Evolutionary conservation across 2,113 vertebrate genomes (phyloP).

Genomic region (Engraulis encrasicolus): DNA sequence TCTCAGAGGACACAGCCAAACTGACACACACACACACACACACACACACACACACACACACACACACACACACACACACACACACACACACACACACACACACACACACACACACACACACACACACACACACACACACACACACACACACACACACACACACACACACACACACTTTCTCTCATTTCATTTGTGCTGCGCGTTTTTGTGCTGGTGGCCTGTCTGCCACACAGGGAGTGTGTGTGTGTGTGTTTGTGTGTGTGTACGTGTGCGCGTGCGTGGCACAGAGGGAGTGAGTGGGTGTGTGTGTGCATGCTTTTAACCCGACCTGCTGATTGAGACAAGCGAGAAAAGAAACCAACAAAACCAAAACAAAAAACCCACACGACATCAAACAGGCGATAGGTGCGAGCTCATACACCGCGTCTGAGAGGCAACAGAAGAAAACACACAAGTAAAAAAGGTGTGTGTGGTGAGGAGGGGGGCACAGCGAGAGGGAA

Average conservation of each 20-base stretch:
- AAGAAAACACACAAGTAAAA: conserved; percentile 52
- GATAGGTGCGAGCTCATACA: conserved; percentile 60
- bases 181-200: conserved; percentile 71
- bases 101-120: too few species aligned
- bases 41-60: too few species aligned
- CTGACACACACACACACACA: too few species aligned
- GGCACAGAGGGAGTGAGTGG: conserved; percentile 72
- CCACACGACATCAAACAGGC: conserved; percentile 72
- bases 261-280: conserved; percentile 45
- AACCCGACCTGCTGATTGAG: conserved; percentile 45
- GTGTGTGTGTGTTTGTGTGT: conserved; percentile 57
- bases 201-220: conserved; percentile 64
- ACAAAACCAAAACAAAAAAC: conserved; percentile 43
- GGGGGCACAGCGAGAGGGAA: not conserved
- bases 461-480: conserved; percentile 69
- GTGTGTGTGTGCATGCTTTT: conserved; percentile 61
- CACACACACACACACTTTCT: conserved; percentile 68
- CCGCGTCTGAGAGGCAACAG: conserved; percentile 67
- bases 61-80: too few species aligned
- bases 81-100: too few species aligned
- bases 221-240: conserved; percentile 72
- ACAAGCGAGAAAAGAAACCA: conserved; percentile 3
- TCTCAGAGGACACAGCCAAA: conserved; percentile 71
- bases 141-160: too few species aligned
- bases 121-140: too few species aligned